Percentiles rank a stretch among this genome's conserved stretches.
These are phyloP conservation scores for Prunella himalayana DNA, from an alignment of 2,113 vertebrate species.

Conservation along the genomic window DNA sequence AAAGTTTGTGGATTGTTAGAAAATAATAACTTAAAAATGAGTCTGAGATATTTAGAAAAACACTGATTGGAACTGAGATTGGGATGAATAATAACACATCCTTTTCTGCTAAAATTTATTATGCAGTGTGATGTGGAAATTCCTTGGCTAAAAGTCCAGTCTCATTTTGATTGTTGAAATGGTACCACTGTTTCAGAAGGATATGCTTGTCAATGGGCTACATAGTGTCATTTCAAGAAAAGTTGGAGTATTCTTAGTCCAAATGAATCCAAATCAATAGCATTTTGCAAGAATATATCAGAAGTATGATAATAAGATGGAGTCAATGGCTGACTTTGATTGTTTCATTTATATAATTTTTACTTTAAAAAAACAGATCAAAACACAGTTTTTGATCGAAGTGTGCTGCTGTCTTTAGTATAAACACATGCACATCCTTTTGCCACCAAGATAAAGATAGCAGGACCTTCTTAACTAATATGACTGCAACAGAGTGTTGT, in stretches of 20 bases:
- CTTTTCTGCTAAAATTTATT: not conserved
- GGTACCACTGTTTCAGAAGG: not conserved
- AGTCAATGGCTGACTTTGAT: not conserved
- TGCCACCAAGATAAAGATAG: not conserved
- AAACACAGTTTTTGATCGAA: not conserved
- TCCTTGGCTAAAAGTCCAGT: not conserved
- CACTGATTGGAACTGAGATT: not conserved
- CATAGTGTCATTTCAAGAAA: not conserved
- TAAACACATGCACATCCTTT: not conserved
- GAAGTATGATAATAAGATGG: not conserved
- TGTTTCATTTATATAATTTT: not conserved
- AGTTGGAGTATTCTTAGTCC: not conserved
- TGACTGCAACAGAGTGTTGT: not conserved
- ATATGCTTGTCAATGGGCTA: not conserved
- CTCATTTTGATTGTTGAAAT: not conserved
- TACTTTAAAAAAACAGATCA: not conserved
- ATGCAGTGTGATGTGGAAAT: not conserved
- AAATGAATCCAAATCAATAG: not conserved
- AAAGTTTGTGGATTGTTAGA: not conserved
- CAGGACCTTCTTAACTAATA: not conserved
- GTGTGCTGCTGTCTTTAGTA: not conserved
- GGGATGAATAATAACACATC: not conserved
- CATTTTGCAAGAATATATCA: not conserved
- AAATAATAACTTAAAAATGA: not conserved
- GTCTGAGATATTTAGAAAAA: not conserved